Evolutionary conservation across 2,888 invertebrate species (phyloP).

Genomic region (Bugulina stolonifera): DNA sequence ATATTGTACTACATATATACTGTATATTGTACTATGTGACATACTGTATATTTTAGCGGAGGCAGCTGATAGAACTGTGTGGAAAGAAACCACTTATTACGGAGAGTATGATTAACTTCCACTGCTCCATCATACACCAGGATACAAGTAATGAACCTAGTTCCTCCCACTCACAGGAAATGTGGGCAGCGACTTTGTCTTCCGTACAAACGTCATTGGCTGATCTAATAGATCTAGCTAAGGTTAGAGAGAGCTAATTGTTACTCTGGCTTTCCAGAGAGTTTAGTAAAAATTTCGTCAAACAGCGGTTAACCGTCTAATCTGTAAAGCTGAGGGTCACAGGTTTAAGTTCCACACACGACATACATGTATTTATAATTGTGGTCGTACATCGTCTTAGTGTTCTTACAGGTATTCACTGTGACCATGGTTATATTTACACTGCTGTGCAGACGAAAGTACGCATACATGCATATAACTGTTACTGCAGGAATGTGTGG

Average conservation of each 20-base stretch:
- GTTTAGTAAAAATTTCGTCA: too few species aligned
- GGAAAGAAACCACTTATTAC: background rate
- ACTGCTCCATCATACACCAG: background rate
- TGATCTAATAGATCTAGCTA: background rate
- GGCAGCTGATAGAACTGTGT: slow-evolving; percentile 15
- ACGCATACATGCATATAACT: background rate
- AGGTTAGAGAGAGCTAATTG: too few species aligned
- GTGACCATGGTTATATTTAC: too few species aligned
- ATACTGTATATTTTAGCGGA: background rate
- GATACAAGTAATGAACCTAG: background rate
- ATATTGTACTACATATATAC: too few species aligned
- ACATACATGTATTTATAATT: too few species aligned
- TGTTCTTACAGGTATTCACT: too few species aligned
- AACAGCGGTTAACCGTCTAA: too few species aligned
- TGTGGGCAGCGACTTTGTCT: background rate
- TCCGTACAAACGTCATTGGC: background rate
- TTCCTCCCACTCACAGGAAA: background rate
- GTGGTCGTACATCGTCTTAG: too few species aligned
- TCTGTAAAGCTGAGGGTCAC: too few species aligned
- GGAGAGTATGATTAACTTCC: background rate
- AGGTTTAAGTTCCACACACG: too few species aligned
- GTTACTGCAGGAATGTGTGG: background rate
- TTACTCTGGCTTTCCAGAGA: too few species aligned
- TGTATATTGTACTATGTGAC: background rate
- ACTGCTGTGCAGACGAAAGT: too few species aligned